Conservation (phyloP, 2,888 invertebrate species). For the Diarsia brunnea region DNA sequence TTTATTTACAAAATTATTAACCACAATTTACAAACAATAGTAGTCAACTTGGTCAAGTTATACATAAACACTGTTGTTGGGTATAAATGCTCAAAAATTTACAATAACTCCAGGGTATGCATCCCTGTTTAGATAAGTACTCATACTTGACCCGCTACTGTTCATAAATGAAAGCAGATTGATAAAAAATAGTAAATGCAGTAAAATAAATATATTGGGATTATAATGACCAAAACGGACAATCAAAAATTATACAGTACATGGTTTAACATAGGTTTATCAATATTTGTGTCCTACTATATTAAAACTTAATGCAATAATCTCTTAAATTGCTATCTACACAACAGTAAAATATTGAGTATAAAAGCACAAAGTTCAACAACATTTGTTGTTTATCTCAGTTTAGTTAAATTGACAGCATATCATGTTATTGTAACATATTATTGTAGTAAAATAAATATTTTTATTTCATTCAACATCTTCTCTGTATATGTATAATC, state of each 20-base stretch:
- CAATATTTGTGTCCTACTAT: not conserved
- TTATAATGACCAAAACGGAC: not conserved
- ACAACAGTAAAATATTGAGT: not conserved
- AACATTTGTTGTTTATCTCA: not conserved
- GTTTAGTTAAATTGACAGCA: not conserved
- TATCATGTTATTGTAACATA: not conserved
- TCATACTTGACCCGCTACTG: not conserved
- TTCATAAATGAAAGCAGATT: not conserved
- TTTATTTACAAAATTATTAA: constrained; percentile 15
- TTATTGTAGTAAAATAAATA: not conserved
- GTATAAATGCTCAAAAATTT: not conserved
- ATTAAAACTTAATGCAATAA: not conserved
- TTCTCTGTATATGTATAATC: constrained; percentile 4
- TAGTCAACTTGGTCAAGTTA: not conserved
- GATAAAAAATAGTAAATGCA: constrained; percentile 13
- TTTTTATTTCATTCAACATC: not conserved
- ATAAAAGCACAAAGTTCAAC: not conserved
- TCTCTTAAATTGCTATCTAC: constrained; percentile 3
- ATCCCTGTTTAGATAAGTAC: not conserved
- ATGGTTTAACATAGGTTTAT: not conserved
- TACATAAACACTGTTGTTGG: not conserved
- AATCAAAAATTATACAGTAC: not conserved
- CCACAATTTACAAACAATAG: constrained; percentile 18
- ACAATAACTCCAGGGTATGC: not conserved
- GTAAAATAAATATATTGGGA: constrained; percentile 23